These are phyloP conservation scores for Nothoprocta pentlandii DNA, from an alignment of 2,113 vertebrate genomes.

Conservation along the genomic window DNA sequence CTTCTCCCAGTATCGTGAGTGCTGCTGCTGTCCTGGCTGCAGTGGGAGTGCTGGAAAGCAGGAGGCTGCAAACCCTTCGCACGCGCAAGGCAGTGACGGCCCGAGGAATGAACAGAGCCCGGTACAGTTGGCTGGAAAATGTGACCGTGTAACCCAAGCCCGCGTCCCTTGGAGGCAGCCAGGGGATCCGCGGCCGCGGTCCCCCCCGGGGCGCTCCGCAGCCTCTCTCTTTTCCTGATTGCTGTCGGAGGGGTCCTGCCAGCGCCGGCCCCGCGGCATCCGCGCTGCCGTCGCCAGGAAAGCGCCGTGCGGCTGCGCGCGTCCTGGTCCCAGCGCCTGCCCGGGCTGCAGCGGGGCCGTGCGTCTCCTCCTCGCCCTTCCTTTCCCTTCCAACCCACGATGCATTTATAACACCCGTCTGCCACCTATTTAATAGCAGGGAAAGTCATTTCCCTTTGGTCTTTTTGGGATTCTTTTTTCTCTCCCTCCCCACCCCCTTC, in stretches of 20 bases:
- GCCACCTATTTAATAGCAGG: neutral
- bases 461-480: neutral
- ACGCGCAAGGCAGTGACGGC: neutral
- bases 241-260: neutral
- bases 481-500: accelerated
- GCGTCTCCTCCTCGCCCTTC: neutral
- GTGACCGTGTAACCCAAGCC: neutral
- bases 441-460: slow-evolving; percentile 21
- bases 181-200: neutral
- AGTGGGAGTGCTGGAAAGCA: neutral
- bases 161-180: neutral
- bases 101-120: neutral
- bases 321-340: neutral
- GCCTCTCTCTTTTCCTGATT: neutral
- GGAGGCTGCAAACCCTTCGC: neutral
- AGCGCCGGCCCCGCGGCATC: accelerated
- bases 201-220: neutral
- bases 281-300: neutral
- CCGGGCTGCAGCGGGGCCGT: neutral
- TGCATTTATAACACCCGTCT: neutral
- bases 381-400: neutral
- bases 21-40: neutral
- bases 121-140: slow-evolving; percentile 52
- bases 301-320: accelerated
- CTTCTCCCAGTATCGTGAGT: neutral